A percentile compares a stretch with the other conserved stretches of the same genome.
Conservation (phyloP, 1,140 invertebrate species). For the Pachypsylla venusta region DNA sequence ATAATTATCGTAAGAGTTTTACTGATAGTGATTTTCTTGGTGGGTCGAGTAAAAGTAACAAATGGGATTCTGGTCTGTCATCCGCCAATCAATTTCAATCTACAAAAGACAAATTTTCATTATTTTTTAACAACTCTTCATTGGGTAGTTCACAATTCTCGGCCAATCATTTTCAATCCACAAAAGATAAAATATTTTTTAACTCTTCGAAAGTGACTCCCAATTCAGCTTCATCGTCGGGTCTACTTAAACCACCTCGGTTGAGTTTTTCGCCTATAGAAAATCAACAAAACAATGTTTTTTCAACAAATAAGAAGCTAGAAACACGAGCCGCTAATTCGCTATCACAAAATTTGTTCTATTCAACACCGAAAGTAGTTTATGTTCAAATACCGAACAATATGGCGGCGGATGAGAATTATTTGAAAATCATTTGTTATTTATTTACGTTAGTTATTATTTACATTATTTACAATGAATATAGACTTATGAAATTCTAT, state of each 20-base stretch:
- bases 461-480: conserved; percentile 3
- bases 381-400: neutral
- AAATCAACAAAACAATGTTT: neutral
- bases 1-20: too few relatives aligned
- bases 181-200: neutral
- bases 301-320: neutral
- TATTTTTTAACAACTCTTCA: neutral
- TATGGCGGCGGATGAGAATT: neutral
- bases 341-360: neutral
- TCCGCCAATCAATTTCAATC: neutral
- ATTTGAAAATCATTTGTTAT: neutral
- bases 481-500: neutral
- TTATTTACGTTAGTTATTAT: neutral
- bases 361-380: neutral
- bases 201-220: neutral
- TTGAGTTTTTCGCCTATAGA: neutral
- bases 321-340: neutral
- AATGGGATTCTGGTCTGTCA: neutral
- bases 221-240: neutral
- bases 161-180: neutral
- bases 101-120: neutral
- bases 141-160: neutral
- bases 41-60: neutral
- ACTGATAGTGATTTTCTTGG: neutral
- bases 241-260: neutral